A percentile compares a stretch with the other conserved stretches of the same genome.
phyloP scores from a whole-genome alignment of 1,140 invertebrate genomes.

The Adelges cooleyi region DNA sequence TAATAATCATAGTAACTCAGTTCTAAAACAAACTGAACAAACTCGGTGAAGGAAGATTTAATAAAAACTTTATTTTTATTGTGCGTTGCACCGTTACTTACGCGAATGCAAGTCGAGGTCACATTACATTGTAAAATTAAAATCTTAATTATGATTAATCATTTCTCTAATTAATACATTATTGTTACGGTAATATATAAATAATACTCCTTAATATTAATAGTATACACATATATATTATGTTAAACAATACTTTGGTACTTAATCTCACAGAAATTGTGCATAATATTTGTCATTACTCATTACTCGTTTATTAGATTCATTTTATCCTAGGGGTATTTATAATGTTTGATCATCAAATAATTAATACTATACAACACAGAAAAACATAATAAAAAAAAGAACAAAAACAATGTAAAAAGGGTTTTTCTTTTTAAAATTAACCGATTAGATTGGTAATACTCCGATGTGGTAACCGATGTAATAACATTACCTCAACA shows the following conservation, averaged over 20 bases:
- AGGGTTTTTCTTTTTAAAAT: too few relatives aligned
- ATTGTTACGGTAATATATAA: background rate
- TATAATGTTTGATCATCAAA: background rate
- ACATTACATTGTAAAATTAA: too few relatives aligned
- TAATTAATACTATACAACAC: conserved; percentile 10
- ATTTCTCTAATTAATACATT: conserved; percentile 21
- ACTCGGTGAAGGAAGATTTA: conserved; percentile 22
- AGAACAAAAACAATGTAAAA: too few relatives aligned
- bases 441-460: too few relatives aligned
- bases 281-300: too few relatives aligned
- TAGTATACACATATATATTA: conserved; percentile 26
- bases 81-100: background rate
- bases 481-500: conserved; percentile 1
- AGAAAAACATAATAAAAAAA: background rate
- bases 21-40: conserved; percentile 21
- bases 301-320: conserved; percentile 1
- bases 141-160: conserved; percentile 1
- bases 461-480: background rate
- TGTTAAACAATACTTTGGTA: conserved; percentile 27
- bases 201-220: conserved; percentile 22
- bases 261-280: conserved; percentile 12
- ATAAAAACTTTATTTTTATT: conserved; percentile 4
- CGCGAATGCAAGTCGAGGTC: too few relatives aligned
- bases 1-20: conserved; percentile 1
- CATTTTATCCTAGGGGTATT: background rate